Evolutionary conservation across 53 echinoderm and acorn worm genomes (phyloP).

Genomic region (Echinometra lucunter): DNA sequence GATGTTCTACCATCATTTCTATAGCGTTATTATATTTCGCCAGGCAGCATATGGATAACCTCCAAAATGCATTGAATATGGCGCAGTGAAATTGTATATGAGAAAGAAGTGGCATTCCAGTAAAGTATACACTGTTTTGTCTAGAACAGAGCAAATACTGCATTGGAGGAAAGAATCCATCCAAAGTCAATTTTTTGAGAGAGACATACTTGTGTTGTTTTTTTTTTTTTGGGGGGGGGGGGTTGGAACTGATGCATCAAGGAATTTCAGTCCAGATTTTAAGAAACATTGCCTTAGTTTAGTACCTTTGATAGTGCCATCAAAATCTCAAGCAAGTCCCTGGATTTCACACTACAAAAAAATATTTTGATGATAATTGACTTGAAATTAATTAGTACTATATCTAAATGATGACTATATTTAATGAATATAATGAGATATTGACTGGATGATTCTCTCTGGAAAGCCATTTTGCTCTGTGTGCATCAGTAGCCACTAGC

Average conservation of each 20-base stretch:
- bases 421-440: no score
- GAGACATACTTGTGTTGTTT: neutral
- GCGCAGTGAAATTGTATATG: neutral
- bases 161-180: neutral
- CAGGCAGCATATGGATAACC: neutral
- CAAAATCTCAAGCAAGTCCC: neutral
- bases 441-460: no score
- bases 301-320: neutral
- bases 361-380: no score
- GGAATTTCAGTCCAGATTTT: neutral
- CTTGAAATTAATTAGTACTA: no score
- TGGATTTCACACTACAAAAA: neutral
- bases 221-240: no score
- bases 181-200: neutral
- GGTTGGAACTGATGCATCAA: neutral
- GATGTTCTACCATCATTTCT: constrained; percentile 11
- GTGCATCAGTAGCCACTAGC: no score
- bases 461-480: no score
- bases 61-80: neutral
- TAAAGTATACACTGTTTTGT: neutral
- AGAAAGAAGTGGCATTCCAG: neutral
- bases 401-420: no score
- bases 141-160: no score
- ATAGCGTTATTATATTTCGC: neutral
- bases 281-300: neutral